Evolutionary conservation across 2,888 invertebrate species (phyloP).

Genomic region (Andrena bicolor): DNA sequence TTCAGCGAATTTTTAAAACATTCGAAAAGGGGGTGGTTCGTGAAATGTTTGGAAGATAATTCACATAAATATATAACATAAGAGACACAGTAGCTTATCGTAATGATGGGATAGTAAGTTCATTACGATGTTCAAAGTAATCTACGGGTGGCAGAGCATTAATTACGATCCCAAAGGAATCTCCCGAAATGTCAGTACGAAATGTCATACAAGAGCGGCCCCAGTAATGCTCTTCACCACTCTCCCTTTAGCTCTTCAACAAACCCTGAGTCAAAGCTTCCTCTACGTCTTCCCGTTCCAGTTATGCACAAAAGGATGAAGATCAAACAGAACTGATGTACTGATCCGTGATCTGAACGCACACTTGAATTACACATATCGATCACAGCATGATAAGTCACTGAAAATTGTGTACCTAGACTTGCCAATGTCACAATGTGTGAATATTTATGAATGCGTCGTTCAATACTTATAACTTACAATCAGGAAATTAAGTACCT

Average conservation of each 20-base stretch:
- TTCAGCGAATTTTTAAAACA: neutral
- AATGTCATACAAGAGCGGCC: constrained; percentile 72
- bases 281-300: constrained; percentile 48
- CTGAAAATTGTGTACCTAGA: too few relatives aligned
- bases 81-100: constrained; percentile 44
- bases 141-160: constrained; percentile 67
- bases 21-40: neutral
- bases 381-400: neutral
- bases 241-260: constrained; percentile 49
- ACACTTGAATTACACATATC: neutral
- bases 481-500: too few relatives aligned
- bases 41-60: constrained; percentile 54
- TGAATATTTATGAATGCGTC: too few relatives aligned
- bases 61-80: constrained; percentile 48
- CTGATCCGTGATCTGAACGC: constrained; percentile 40
- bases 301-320: constrained; percentile 56
- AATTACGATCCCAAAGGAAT: constrained; percentile 63
- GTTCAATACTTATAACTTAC: too few relatives aligned
- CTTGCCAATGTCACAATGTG: too few relatives aligned
- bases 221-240: constrained; percentile 43
- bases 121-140: constrained; percentile 71
- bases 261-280: constrained; percentile 52
- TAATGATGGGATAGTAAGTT: constrained; percentile 71
- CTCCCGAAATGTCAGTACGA: constrained; percentile 74
- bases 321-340: constrained; percentile 56